phyloP scores from a whole-genome alignment of 2,113 vertebrate species.

The Odontesthes bonariensis region DNA sequence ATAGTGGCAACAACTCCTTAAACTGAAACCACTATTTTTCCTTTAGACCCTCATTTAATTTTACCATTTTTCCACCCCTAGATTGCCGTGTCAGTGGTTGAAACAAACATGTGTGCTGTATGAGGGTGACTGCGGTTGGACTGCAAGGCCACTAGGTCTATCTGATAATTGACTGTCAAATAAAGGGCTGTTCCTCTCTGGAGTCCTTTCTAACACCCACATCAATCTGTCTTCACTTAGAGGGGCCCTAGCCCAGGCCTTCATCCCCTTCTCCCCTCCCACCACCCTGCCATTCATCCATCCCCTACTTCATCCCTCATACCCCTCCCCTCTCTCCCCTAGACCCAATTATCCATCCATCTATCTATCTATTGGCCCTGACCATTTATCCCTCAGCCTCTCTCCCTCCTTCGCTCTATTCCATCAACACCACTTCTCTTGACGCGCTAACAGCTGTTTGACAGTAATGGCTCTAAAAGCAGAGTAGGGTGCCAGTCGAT shows the following conservation, averaged over 20 bases:
- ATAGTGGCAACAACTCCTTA: conserved; percentile 8
- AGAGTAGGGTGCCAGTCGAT: conserved; percentile 69
- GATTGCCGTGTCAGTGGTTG: conserved; percentile 40
- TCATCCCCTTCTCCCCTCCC: conserved; percentile 9
- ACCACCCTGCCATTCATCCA: conserved; percentile 61
- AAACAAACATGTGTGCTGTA: conserved; percentile 40
- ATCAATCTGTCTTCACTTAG: conserved; percentile 77
- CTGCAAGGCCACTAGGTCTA: conserved; percentile 78
- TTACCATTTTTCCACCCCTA: conserved; percentile 37
- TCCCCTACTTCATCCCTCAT: conserved; percentile 61
- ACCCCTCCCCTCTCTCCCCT: conserved; percentile 55
- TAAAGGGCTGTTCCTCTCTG: conserved; percentile 73
- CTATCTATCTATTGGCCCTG: conserved; percentile 71
- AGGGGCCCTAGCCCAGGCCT: conserved; percentile 54
- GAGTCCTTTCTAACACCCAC: conserved; percentile 74
- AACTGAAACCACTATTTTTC: conserved; percentile 44
- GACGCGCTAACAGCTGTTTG: conserved; percentile 81
- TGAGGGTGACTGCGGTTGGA: conserved; percentile 56
- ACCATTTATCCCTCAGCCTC: conserved; percentile 73
- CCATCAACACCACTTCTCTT: conserved; percentile 77
- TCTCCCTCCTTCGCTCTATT: conserved; percentile 61
- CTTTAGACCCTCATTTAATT: conserved; percentile 29
- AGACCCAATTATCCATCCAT: conserved; percentile 76
- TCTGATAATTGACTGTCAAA: conserved; percentile 83
- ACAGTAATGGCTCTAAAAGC: conserved; percentile 85